Evolutionary conservation across 2,113 vertebrate species (phyloP).

Genomic region (Synodontis membranacea): DNA sequence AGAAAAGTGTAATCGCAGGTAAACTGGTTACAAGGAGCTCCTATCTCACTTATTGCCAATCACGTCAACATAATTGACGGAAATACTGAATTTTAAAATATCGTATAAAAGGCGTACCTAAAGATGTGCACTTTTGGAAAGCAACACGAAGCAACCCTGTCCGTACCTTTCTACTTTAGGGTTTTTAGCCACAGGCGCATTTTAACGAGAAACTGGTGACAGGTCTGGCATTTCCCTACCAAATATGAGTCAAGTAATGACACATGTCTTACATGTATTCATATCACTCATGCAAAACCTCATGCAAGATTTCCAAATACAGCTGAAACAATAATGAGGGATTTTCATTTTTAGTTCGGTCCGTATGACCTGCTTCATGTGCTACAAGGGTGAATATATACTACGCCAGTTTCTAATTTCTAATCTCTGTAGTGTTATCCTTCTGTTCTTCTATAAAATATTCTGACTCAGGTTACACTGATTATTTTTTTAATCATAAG

Average conservation of each 20-base stretch:
- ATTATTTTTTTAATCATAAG: not conserved
- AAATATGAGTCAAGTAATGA: not conserved
- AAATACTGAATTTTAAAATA: not conserved
- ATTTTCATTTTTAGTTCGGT: constrained; percentile 11
- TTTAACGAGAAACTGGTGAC: constrained; percentile 8
- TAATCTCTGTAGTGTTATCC: not conserved
- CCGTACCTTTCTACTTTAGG: not conserved
- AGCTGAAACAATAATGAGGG: constrained; percentile 13
- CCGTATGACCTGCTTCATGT: not conserved
- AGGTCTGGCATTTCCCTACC: constrained; percentile 8
- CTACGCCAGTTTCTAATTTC: not conserved
- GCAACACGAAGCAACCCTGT: not conserved
- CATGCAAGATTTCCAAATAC: not conserved
- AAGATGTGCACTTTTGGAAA: not conserved
- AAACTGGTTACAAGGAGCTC: not conserved
- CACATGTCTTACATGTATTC: not conserved
- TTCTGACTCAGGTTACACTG: not conserved
- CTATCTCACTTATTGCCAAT: not conserved
- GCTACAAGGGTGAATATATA: not conserved
- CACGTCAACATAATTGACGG: not conserved
- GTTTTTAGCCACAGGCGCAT: not conserved
- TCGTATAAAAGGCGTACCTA: not conserved
- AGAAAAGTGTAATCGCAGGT: not conserved
- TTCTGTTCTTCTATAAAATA: not conserved
- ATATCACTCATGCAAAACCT: not conserved